Evolutionary conservation across 2,888 invertebrate genomes (phyloP).

Genomic region (Calliopum simillimum): DNA sequence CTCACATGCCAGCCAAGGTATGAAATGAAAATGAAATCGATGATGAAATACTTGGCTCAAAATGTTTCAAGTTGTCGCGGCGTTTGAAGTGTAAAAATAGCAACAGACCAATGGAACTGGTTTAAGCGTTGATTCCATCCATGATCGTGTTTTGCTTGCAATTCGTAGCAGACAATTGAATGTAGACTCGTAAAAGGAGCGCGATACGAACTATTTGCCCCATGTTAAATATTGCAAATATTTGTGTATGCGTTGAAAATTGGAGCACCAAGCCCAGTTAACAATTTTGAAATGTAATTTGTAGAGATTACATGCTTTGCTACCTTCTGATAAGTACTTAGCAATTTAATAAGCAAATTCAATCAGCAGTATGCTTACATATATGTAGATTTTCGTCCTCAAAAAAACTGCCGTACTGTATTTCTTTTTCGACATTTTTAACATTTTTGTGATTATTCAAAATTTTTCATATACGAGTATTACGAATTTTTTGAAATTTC

Average conservation of each 20-base stretch:
- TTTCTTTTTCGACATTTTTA: no score
- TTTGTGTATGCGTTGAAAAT: neutral
- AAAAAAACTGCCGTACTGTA: no score
- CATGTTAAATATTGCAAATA: neutral
- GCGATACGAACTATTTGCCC: neutral
- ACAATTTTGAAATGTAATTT: neutral
- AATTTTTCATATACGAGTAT: no score
- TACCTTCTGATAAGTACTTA: no score
- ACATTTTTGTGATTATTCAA: no score
- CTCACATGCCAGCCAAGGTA: neutral
- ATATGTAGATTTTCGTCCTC: no score
- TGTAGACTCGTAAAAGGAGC: neutral
- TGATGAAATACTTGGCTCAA: slow-evolving; percentile 17
- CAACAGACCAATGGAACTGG: slow-evolving; percentile 2
- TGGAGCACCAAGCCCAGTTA: slow-evolving; percentile 12
- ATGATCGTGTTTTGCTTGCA: neutral
- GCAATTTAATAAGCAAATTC: no score
- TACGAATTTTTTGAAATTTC: no score
- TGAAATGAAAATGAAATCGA: slow-evolving; percentile 8
- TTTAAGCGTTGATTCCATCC: neutral
- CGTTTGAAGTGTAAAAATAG: slow-evolving; percentile 10
- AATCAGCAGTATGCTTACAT: no score
- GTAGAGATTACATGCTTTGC: no score
- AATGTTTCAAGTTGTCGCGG: slow-evolving; percentile 8
- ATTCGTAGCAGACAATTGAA: no score